Conservation (phyloP, 2,113 vertebrate genomes). For the Nycticebus coucang region DNA sequence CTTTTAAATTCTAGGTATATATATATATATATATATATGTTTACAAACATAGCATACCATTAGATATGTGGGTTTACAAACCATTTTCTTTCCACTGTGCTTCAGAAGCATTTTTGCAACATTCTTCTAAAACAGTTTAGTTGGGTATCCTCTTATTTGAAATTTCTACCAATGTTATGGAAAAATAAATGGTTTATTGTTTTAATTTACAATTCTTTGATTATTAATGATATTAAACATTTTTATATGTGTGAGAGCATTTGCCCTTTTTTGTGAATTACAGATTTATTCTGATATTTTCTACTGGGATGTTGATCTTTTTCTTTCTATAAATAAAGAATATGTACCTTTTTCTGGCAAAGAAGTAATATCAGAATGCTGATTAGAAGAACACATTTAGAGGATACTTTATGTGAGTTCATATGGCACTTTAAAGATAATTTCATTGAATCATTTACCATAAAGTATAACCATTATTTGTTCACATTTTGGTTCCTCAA, state of each 20-base stretch:
- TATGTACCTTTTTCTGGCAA: too few relatives aligned
- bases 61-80: not conserved
- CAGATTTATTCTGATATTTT: not conserved
- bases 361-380: not conserved
- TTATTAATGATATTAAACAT: not conserved
- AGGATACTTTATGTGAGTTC: not conserved
- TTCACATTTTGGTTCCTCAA: not conserved
- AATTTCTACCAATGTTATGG: not conserved
- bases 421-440: not conserved
- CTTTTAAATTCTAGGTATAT: not conserved
- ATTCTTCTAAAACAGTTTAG: slow-evolving; percentile 24
- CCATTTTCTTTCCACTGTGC: not conserved
- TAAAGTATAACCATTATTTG: not conserved
- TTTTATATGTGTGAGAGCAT: not conserved
- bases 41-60: not conserved
- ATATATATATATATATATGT: not conserved
- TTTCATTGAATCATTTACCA: not conserved
- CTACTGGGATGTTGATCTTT: not conserved
- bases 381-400: not conserved
- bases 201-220: slow-evolving; percentile 8
- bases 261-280: slow-evolving; percentile 28
- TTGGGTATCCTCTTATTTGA: not conserved
- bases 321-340: slow-evolving; percentile 12
- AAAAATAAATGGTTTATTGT: slow-evolving; percentile 16
- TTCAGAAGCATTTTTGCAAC: slow-evolving; percentile 35